phyloP scores from a whole-genome alignment of 2,797 vertebrate species.

The Liasis olivaceus region DNA sequence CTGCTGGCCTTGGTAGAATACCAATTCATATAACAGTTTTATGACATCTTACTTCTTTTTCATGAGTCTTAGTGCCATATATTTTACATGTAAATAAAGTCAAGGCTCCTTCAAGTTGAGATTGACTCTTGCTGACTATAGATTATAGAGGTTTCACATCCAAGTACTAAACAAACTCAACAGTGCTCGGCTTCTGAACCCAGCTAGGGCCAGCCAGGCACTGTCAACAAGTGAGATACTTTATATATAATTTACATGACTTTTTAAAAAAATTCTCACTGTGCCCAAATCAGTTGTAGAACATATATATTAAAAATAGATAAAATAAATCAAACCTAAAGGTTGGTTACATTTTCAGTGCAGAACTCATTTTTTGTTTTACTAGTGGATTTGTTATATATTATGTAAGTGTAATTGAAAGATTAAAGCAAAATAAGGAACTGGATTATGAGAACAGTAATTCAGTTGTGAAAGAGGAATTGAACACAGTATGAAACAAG shows the following conservation, averaged over 20 bases:
- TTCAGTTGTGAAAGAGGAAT: constrained; percentile 63
- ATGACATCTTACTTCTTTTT: no score
- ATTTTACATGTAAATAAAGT: not conserved
- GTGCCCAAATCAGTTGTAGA: not conserved
- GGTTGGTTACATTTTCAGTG: not conserved
- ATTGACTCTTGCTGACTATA: not conserved
- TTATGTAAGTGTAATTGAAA: not conserved
- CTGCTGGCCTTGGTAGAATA: not conserved
- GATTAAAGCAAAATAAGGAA: constrained; percentile 60
- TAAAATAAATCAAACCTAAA: not conserved
- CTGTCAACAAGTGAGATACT: not conserved
- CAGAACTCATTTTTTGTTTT: not conserved
- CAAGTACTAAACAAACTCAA: not conserved
- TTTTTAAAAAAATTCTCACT: not conserved
- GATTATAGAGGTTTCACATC: not conserved
- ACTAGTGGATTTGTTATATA: constrained; percentile 27
- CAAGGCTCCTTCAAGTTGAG: not conserved
- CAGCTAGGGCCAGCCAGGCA: not conserved
- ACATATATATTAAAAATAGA: not conserved
- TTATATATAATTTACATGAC: not conserved
- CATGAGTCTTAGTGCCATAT: not conserved
- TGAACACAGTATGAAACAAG: constrained; percentile 38
- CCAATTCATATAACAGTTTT: not conserved
- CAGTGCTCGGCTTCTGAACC: not conserved
- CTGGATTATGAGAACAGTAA: constrained; percentile 42